These are phyloP conservation scores for Telmatochromis brichardi DNA, from an alignment of 2,113 vertebrate genomes.

Conservation along the genomic window DNA sequence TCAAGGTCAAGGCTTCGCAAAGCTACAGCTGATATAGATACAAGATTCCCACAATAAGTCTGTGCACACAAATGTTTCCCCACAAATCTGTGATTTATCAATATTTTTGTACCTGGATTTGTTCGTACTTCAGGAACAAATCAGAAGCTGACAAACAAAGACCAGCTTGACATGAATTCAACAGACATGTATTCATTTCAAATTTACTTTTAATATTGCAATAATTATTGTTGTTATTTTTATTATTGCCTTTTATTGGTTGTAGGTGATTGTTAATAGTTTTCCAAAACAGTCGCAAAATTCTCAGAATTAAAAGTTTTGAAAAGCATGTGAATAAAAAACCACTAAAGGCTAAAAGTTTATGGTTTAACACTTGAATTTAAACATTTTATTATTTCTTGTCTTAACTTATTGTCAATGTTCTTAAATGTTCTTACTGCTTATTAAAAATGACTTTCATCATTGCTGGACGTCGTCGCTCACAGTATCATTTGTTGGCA, in stretches of 20 bases:
- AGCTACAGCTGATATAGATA: neutral
- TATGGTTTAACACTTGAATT: neutral
- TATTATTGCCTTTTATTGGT: neutral
- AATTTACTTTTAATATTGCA: neutral
- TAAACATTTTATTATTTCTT: neutral
- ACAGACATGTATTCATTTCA: neutral
- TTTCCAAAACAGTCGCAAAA: neutral
- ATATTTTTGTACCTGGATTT: accelerated
- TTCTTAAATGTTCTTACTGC: neutral
- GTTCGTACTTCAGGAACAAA: neutral
- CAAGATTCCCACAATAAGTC: neutral
- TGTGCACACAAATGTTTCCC: neutral
- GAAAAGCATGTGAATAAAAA: neutral
- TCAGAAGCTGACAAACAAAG: neutral
- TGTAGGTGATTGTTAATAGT: neutral
- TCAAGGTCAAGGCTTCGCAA: neutral
- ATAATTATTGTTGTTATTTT: neutral
- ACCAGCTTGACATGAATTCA: neutral
- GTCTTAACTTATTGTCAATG: neutral
- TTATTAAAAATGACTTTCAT: neutral
- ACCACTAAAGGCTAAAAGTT: accelerated
- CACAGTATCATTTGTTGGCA: neutral
- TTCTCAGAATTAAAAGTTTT: neutral
- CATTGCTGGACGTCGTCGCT: neutral
- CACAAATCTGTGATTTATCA: neutral